Evolutionary conservation across 2,113 vertebrate genomes (phyloP).

Genomic region (Gallinago jamesoni): DNA sequence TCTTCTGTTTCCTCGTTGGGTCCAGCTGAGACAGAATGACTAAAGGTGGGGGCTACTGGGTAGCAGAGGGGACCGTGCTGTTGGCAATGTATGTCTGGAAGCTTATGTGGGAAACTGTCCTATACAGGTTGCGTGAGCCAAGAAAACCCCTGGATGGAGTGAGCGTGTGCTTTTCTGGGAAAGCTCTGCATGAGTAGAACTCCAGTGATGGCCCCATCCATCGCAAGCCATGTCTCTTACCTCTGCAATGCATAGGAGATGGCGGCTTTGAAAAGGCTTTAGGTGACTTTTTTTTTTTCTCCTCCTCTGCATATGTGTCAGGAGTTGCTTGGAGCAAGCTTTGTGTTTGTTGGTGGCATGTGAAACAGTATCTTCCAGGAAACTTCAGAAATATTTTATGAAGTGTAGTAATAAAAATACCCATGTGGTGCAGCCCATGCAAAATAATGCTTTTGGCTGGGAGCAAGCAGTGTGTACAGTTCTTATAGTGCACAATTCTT

Average conservation of each 20-base stretch:
- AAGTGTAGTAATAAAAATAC: constrained; percentile 57
- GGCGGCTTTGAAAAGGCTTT: neutral
- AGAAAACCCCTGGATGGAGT: neutral
- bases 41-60: accelerated
- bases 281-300: neutral
- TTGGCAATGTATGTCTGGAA: neutral
- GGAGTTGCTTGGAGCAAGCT: constrained; percentile 2
- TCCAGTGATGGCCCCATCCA: neutral
- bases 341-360: constrained; percentile 39
- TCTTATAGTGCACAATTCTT: neutral
- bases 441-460: constrained; percentile 7
- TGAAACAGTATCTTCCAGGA: constrained; percentile 44
- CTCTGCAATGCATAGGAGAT: neutral
- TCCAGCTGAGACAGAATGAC: neutral
- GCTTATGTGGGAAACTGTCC: neutral
- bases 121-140: neutral
- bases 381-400: constrained; percentile 55
- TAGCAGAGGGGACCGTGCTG: too few relatives aligned
- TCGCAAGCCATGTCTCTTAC: neutral
- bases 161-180: neutral
- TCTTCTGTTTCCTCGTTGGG: neutral
- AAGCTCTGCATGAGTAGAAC: neutral
- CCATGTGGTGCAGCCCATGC: constrained; percentile 13
- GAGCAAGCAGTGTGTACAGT: neutral
- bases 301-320: neutral